Evolutionary conservation across 1,140 invertebrate species (phyloP).

Genomic region (Epicauta chinensis): DNA sequence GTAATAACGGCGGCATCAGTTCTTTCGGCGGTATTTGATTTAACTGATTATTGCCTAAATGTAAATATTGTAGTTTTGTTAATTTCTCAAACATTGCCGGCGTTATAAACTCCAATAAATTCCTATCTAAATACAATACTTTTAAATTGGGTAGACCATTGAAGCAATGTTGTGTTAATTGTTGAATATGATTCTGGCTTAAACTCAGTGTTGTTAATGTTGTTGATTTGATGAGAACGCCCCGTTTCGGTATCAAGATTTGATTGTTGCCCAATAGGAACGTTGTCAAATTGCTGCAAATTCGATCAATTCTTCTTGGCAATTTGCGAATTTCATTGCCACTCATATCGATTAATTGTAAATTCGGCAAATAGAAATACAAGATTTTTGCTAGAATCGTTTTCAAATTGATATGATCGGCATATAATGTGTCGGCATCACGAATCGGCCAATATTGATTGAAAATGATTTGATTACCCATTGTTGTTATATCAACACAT

Average conservation of each 20-base stretch:
- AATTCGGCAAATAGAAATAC: slow-evolving; percentile 20
- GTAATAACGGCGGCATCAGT: slow-evolving; percentile 14
- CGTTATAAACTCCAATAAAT: slow-evolving; percentile 23
- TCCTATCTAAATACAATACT: slow-evolving; percentile 34
- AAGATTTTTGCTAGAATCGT: slow-evolving; percentile 20
- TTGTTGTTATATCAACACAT: slow-evolving; percentile 31
- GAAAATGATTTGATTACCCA: slow-evolving; percentile 9
- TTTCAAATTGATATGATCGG: slow-evolving; percentile 29
- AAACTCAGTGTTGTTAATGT: slow-evolving; percentile 27
- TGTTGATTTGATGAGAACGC: slow-evolving; percentile 22
- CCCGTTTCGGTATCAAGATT: slow-evolving; percentile 23
- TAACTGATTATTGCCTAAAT: slow-evolving; percentile 32
- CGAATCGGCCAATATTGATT: slow-evolving; percentile 10
- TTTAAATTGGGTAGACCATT: slow-evolving; percentile 24
- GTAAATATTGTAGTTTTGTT: slow-evolving; percentile 28
- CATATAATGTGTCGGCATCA: slow-evolving; percentile 29
- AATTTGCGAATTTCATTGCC: slow-evolving; percentile 26
- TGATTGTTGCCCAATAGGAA: slow-evolving; percentile 28
- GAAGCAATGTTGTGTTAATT: slow-evolving; percentile 25
- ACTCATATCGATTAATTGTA: slow-evolving; percentile 31
- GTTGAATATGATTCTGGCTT: slow-evolving; percentile 30
- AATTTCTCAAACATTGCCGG: slow-evolving; percentile 26
- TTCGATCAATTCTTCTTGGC: slow-evolving; percentile 15
- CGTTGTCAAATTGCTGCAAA: slow-evolving; percentile 23
- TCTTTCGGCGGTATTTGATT: slow-evolving; percentile 23